These are phyloP conservation scores for Oryzias curvinotus DNA, from an alignment of 2,113 vertebrate species.

Conservation along the genomic window DNA sequence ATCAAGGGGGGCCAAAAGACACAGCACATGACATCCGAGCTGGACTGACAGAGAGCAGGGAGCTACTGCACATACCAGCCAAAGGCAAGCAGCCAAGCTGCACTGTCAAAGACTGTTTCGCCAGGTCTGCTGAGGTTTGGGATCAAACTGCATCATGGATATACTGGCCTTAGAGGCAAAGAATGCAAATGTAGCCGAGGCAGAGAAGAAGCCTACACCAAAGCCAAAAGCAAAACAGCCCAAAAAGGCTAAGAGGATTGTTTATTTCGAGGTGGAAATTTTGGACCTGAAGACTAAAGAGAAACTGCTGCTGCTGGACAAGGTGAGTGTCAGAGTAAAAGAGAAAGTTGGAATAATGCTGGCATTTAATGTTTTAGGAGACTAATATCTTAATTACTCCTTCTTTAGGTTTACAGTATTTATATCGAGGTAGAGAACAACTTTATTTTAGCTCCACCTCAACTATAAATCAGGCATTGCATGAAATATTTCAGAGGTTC, in stretches of 20 bases:
- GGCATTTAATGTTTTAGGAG: conserved; percentile 9
- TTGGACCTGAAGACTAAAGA: conserved; percentile 86
- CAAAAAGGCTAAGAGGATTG: conserved; percentile 86
- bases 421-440: too few relatives aligned
- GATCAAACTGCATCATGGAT: conserved; percentile 71
- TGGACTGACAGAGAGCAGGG: conserved; percentile 34
- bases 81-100: conserved; percentile 24
- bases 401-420: too few relatives aligned
- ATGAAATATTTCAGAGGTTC: not conserved
- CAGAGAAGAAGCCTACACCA: conserved; percentile 51
- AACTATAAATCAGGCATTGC: too few relatives aligned
- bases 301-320: conserved; percentile 92
- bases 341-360: conserved; percentile 14
- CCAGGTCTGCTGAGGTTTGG: conserved; percentile 32
- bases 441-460: too few relatives aligned
- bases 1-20: conserved; percentile 42
- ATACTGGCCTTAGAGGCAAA: conserved; percentile 79
- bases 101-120: conserved; percentile 22
- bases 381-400: not conserved
- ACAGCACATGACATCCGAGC: conserved; percentile 32
- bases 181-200: conserved; percentile 33
- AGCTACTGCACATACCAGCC: conserved; percentile 21
- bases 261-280: conserved; percentile 97
- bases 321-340: conserved; percentile 74
- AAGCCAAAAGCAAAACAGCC: conserved; percentile 70